phyloP scores from a whole-genome alignment of 2,797 vertebrate genomes.

The Phaenicophaeus curvirostris region DNA sequence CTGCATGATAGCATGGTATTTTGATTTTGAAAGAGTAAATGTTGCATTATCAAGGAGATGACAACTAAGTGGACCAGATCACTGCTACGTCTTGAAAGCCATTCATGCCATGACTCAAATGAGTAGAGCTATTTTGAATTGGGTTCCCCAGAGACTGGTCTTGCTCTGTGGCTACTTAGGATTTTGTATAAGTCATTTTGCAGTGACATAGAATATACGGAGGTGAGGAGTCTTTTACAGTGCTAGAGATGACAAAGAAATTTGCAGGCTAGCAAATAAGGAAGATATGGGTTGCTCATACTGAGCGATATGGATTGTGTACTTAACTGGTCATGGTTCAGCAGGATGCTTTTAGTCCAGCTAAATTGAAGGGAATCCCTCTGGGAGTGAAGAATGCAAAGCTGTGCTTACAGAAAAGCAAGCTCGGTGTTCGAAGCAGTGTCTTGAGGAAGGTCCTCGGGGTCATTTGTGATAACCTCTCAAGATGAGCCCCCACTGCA shows the following conservation, averaged over 20 bases:
- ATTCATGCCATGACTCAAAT: not conserved
- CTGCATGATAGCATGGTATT: not conserved
- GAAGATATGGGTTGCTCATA: not conserved
- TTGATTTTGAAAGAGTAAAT: not conserved
- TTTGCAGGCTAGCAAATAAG: slow-evolving; percentile 6
- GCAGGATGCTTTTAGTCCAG: slow-evolving; percentile 54
- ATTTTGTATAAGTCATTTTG: not conserved
- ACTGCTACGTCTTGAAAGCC: not conserved
- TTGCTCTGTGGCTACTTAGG: not conserved
- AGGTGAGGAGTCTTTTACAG: not conserved
- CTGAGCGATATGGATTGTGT: slow-evolving; percentile 38
- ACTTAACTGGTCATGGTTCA: slow-evolving; percentile 51
- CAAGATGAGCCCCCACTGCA: not conserved
- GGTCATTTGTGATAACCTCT: slow-evolving; percentile 31
- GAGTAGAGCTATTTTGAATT: not conserved
- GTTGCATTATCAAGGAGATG: not conserved
- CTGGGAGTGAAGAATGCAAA: slow-evolving; percentile 14
- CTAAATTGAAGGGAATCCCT: slow-evolving; percentile 44
- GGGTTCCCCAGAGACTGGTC: not conserved
- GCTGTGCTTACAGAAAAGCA: slow-evolving; percentile 9
- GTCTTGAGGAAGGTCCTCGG: not conserved
- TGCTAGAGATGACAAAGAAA: not conserved
- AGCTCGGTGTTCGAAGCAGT: not conserved
- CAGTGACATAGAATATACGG: not conserved
- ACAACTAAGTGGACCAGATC: not conserved